Conservation (phyloP, 1,140 invertebrate genomes). For the Drosophila nannoptera region DNA sequence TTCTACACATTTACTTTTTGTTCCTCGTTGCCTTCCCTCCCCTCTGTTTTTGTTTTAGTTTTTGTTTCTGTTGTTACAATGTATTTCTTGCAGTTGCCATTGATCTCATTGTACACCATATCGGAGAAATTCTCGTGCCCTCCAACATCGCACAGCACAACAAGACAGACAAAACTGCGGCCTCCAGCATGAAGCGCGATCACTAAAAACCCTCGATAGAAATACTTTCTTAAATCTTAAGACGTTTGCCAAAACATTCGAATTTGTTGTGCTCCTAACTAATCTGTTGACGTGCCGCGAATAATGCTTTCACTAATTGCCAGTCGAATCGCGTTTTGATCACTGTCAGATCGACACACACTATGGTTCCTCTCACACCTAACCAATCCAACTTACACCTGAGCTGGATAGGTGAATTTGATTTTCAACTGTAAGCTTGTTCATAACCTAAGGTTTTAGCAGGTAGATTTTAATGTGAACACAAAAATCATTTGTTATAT, state of each 20-base stretch:
- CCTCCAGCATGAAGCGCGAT: slow-evolving; percentile 75
- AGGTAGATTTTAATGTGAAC: too few relatives aligned
- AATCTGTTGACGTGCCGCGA: slow-evolving; percentile 19
- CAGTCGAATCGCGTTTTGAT: slow-evolving; percentile 18
- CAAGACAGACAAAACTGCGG: slow-evolving; percentile 68
- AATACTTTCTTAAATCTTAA: slow-evolving; percentile 10
- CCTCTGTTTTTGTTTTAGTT: slow-evolving; percentile 46
- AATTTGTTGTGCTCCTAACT: slow-evolving; percentile 15
- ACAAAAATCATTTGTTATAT: slow-evolving; percentile 2
- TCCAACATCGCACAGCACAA: slow-evolving; percentile 74
- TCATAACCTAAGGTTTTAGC: too few relatives aligned
- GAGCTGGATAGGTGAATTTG: too few relatives aligned
- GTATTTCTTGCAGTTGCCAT: slow-evolving; percentile 95
- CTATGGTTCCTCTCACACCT: too few relatives aligned
- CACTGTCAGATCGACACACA: too few relatives aligned
- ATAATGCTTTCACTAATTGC: slow-evolving; percentile 53
- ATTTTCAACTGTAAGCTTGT: too few relatives aligned
- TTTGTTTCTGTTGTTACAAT: slow-evolving; percentile 66
- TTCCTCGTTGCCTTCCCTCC: slow-evolving; percentile 58
- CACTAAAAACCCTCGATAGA: slow-evolving; percentile 46
- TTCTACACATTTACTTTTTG: slow-evolving; percentile 27
- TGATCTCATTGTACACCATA: slow-evolving; percentile 98
- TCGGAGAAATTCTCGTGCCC: slow-evolving; percentile 91
- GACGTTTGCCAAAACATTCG: slow-evolving; percentile 1
- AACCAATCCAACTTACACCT: too few relatives aligned